Percentiles rank a stretch among this genome's conserved stretches.
Evolutionary conservation across 2,113 vertebrate species (phyloP).

Genomic region (Brachyistius frenatus): DNA sequence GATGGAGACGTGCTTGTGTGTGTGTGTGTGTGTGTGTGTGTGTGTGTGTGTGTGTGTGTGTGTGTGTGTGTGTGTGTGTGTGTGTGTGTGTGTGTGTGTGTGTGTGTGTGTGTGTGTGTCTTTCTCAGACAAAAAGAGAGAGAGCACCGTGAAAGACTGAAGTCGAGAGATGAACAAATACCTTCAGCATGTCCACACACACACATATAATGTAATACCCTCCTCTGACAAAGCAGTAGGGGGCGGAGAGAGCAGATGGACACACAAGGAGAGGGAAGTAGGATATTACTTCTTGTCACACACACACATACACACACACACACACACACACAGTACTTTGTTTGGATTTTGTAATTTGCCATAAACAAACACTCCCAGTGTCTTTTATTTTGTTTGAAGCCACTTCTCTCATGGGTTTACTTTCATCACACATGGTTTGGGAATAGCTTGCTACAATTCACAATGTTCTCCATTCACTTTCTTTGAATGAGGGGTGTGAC

Average conservation of each 20-base stretch:
- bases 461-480: slow-evolving; percentile 74
- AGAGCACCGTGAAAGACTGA: slow-evolving; percentile 8
- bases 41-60: neutral
- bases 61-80: neutral
- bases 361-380: neutral
- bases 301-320: slow-evolving; percentile 6
- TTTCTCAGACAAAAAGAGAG: neutral
- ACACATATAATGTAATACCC: slow-evolving; percentile 24
- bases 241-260: slow-evolving; percentile 55
- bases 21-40: too few species aligned
- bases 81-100: too few species aligned
- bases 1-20: neutral
- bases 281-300: slow-evolving; percentile 28
- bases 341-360: neutral
- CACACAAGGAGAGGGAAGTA: slow-evolving; percentile 17
- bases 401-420: slow-evolving; percentile 9
- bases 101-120: neutral
- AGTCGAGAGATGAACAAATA: slow-evolving; percentile 43
- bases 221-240: slow-evolving; percentile 50
- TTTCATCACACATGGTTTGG: slow-evolving; percentile 12
- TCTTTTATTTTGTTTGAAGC: slow-evolving; percentile 14
- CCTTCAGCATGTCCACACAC: slow-evolving; percentile 23
- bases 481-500: slow-evolving; percentile 82
- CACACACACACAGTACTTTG: slow-evolving; percentile 5
- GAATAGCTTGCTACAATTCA: slow-evolving; percentile 21